phyloP scores from a whole-genome alignment of 2,888 invertebrate species.

The Mythimna ferrago region DNA sequence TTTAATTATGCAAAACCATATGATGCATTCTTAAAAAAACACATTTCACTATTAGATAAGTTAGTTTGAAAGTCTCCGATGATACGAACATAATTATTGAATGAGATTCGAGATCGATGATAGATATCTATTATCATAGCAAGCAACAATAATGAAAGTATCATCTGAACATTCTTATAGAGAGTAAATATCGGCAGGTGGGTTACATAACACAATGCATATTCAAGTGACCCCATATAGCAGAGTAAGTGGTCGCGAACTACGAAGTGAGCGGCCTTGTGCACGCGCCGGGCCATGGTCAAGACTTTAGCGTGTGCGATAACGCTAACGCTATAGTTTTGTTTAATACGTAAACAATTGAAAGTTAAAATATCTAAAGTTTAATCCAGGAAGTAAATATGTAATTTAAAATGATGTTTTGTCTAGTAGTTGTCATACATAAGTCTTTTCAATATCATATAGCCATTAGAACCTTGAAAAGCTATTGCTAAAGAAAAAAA shows the following conservation, averaged over 20 bases:
- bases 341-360: neutral
- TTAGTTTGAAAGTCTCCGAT: slow-evolving; percentile 18
- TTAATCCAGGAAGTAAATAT: no score
- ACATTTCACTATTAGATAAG: slow-evolving; percentile 5
- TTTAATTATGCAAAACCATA: neutral
- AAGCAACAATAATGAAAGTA: no score
- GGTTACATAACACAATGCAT: slow-evolving; percentile 47
- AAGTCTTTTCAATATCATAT: no score
- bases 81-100: no score
- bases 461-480: no score
- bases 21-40: neutral
- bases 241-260: slow-evolving; percentile 42
- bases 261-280: slow-evolving; percentile 57
- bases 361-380: neutral
- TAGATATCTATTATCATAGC: no score
- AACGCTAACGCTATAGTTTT: slow-evolving; percentile 1
- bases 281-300: slow-evolving; percentile 64
- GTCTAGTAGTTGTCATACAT: no score
- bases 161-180: neutral
- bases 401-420: no score
- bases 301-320: slow-evolving; percentile 54
- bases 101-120: no score
- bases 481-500: no score
- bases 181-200: slow-evolving; percentile 16
- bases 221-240: slow-evolving; percentile 14